Evolutionary conservation across 2,797 vertebrate genomes (phyloP).

Genomic region (Manis javanica): DNA sequence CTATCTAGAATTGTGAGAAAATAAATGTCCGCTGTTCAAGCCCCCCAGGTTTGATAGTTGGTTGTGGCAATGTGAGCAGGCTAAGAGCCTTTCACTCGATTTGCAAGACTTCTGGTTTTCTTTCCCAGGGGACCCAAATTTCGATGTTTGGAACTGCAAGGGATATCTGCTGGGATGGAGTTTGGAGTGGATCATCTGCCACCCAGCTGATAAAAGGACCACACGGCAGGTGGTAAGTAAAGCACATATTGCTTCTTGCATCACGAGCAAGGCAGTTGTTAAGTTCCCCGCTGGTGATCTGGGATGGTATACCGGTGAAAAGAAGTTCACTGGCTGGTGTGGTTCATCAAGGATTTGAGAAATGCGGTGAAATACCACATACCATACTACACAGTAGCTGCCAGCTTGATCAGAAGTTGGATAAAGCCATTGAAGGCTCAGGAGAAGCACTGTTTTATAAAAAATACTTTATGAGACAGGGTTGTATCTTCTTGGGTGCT

Average conservation of each 20-base stretch:
- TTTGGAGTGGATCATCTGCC: background rate
- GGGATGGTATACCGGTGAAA: background rate
- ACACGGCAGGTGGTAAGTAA: background rate
- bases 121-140: background rate
- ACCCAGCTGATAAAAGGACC: background rate
- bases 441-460: background rate
- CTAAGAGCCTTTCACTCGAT: background rate
- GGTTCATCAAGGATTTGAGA: background rate
- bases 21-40: background rate
- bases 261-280: too few species aligned
- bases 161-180: background rate
- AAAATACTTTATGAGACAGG: background rate
- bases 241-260: background rate
- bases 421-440: background rate
- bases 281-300: background rate
- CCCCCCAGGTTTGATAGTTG: background rate
- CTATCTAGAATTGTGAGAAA: background rate
- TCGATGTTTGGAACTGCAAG: background rate
- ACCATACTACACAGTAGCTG: background rate
- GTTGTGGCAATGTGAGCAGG: background rate
- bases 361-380: background rate
- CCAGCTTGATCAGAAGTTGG: background rate
- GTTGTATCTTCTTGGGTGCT: accelerated
- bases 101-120: background rate
- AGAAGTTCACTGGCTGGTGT: background rate